These are phyloP conservation scores for Cephus pygmeus DNA, from an alignment of 2,888 invertebrate species.

Conservation along the genomic window DNA sequence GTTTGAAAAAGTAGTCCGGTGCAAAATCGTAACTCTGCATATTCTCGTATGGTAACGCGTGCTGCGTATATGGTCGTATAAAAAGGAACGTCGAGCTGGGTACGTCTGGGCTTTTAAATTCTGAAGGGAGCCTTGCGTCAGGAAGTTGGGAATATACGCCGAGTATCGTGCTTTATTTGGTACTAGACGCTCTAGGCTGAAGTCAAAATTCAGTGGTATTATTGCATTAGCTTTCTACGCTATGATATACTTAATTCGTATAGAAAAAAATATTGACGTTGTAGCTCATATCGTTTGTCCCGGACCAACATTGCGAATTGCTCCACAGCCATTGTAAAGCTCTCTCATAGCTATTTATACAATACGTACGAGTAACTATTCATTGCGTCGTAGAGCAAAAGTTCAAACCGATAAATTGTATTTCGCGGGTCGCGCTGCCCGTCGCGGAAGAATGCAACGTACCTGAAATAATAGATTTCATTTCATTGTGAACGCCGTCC, in stretches of 20 bases:
- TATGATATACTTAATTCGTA: not conserved
- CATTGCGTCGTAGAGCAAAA: constrained; percentile 1
- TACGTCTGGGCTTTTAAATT: not conserved
- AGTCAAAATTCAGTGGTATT: not conserved
- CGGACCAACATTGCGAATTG: not conserved
- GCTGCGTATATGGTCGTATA: not conserved
- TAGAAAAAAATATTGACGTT: not conserved
- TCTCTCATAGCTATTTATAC: not conserved
- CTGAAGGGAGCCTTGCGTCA: not conserved
- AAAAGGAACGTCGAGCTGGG: not conserved
- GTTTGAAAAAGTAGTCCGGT: not conserved
- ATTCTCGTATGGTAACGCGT: not conserved
- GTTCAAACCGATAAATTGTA: constrained; percentile 17
- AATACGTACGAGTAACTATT: not conserved
- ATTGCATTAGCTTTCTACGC: not conserved
- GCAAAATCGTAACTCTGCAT: not conserved
- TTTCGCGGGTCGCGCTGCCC: not conserved
- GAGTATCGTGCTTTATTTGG: not conserved
- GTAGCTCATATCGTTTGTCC: not conserved
- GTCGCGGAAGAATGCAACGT: not conserved
- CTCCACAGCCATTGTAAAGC: not conserved
- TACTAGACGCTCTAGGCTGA: not conserved
- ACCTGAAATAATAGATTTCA: constrained; percentile 5
- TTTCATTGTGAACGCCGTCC: not conserved
- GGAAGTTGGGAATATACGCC: not conserved